Evolutionary conservation across 2,888 invertebrate genomes (phyloP), one percentile per base, ranked within the genome.

Genomic region (Tachystola acroxantha): DNA sequence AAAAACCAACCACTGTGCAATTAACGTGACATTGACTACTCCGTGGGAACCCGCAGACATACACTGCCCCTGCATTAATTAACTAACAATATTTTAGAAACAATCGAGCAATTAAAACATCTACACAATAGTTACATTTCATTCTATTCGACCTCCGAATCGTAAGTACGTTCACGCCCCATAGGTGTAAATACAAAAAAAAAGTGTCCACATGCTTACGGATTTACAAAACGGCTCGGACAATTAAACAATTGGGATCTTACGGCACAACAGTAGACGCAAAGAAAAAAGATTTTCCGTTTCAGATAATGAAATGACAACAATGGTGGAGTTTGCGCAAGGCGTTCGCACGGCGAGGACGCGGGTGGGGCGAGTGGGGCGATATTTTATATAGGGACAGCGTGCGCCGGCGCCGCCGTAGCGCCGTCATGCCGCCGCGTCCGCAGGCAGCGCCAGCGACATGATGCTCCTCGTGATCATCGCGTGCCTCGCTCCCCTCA

Each of bases 231-330:
- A 72, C 62, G 59, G 56, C 67, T 63, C 54, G 71, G 72, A 76
- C 72, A 82, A 81, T 81, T 82, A 81, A 78, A 85, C 82, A 85
- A 86, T 86, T 68, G 78, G 68, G 73, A 73, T 66, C 76, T 72
- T 74, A 77, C 74, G 52, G 67, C 74, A 72, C 57, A 63, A 72
- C 57, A 63, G 72, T 68, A 65, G 63, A 62, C 64, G 69, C 51
- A 59, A 62, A 75, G 77, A 84, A 85, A 79, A 84, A 84, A 85
- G 86, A 86, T 86, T 85, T 85, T 82, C 85, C 84, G 81, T 84
- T 77, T 82, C 77, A 85, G 86, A 85, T 84, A 86, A 81, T 84
- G 70, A 75, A 80, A 81, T 80, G 84, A 82, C 82, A 84, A 85
- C 85, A 86, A 86, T 86, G 56, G 80, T 43, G 54, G 46, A 47